Evolutionary conservation across 2,888 invertebrate genomes (phyloP).

Genomic region (Gastracanthus pulcherrimus): DNA sequence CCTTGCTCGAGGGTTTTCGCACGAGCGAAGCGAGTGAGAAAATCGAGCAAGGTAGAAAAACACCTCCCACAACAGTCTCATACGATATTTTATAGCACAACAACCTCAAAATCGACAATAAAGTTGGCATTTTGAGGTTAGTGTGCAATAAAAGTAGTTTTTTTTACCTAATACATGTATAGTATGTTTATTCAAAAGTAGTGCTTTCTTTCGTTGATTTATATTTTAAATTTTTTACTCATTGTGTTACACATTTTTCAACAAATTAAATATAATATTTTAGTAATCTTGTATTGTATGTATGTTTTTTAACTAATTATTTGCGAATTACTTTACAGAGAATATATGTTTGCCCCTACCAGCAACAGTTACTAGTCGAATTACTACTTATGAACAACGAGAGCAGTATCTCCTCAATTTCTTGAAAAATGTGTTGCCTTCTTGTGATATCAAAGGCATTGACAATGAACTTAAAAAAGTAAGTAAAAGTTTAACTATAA

Average conservation of each 20-base stretch:
- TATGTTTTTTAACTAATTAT: background rate
- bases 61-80: too few relatives aligned
- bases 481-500: constrained; percentile 46
- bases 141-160: background rate
- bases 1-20: too few relatives aligned
- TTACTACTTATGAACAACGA: constrained; percentile 67
- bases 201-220: background rate
- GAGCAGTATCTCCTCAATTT: constrained; percentile 70
- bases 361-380: constrained; percentile 62
- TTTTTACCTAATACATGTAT: background rate
- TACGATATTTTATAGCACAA: too few relatives aligned
- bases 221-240: constrained; percentile 16
- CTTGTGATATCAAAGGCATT: constrained; percentile 68
- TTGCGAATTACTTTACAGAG: constrained; percentile 62
- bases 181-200: constrained; percentile 45
- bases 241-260: constrained; percentile 27
- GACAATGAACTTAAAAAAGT: constrained; percentile 74
- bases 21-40: too few relatives aligned
- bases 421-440: constrained; percentile 70
- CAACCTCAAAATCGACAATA: too few relatives aligned
- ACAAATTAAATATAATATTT: constrained; percentile 35
- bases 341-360: constrained; percentile 68
- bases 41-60: too few relatives aligned
- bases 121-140: too few relatives aligned
- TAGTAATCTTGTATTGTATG: constrained; percentile 7